Evolutionary conservation across 2,888 invertebrate genomes (phyloP), one percentile per base, ranked within the genome.

Genomic region (Cephus rjabovi): DNA sequence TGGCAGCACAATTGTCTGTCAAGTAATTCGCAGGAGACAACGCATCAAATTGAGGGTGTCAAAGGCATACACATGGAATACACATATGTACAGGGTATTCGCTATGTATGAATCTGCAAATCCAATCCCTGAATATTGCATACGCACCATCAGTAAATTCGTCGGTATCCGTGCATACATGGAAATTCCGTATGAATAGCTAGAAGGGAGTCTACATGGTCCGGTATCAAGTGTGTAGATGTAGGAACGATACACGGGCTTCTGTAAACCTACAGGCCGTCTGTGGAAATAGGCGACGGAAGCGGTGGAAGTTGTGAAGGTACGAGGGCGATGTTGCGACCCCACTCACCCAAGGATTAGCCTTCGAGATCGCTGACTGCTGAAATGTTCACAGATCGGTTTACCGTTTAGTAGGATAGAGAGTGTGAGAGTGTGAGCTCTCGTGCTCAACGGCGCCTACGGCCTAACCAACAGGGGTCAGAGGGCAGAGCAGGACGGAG

Each of bases 311-410:
- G 35, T 30, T 56, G 80, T 79, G 81, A 81, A 81, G 79, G 81
- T 80, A 79, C 79, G 79, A 81, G 83, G 86, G 86, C 84, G 85
- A 87, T 89, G 89, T 90, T 89, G 89, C 89, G 86, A 88, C 89
- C 89, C 90, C 88, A 85, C 88, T 88, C 82, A 83, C 88, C 83
- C 86, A 82, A 83, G 89, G 90, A 90, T 90, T 90, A 90, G 90
- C 90, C 89, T 90, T 87, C 85, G 90, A 90, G 89, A 89, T 89
- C 90, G 90, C 90, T 90, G 90, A 90, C 90, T 90, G 90, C 89
- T 90, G 90, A 90, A 90, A 90, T 90, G 90, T 90, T 90, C 90
- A 90, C 90, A 90, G 90, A 90, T 90, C 90, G 90, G 90, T 90
- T 90, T 90, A 90, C 90, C 90, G 90, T 90, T 90, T 90, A 90